Evolutionary conservation across 2,113 vertebrate genomes (phyloP).

Genomic region (Cheilinus undulatus): DNA sequence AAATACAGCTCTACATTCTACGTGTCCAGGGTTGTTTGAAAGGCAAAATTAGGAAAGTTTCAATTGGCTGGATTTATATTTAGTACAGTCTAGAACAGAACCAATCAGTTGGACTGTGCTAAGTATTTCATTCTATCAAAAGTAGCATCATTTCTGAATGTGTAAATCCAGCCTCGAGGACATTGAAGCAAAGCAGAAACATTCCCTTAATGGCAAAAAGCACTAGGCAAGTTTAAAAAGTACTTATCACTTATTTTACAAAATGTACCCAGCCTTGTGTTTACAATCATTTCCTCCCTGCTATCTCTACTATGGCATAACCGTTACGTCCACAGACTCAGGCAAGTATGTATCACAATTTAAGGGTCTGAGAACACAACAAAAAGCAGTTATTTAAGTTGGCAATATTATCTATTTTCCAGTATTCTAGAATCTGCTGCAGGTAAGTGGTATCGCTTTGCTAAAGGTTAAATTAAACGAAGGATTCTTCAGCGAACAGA

Average conservation of each 20-base stretch:
- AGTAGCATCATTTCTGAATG: neutral
- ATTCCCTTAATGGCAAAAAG: slow-evolving; percentile 32
- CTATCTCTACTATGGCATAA: too few species aligned
- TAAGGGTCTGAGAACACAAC: neutral
- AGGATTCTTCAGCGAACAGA: slow-evolving; percentile 86
- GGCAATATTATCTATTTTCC: too few species aligned
- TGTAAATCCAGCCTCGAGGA: slow-evolving; percentile 27
- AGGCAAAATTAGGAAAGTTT: too few species aligned
- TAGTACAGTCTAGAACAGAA: too few species aligned
- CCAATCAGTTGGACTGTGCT: too few species aligned
- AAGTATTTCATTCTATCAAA: too few species aligned
- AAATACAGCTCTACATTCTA: too few species aligned
- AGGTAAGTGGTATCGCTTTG: neutral
- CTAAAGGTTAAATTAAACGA: slow-evolving; percentile 45
- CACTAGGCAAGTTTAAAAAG: slow-evolving; percentile 4
- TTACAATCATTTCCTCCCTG: too few species aligned
- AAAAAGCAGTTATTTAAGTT: neutral
- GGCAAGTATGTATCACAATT: neutral
- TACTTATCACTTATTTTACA: neutral
- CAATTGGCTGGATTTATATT: slow-evolving; percentile 52
- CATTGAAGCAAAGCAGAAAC: neutral
- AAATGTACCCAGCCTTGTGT: neutral
- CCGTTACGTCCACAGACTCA: neutral
- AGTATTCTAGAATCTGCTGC: neutral
- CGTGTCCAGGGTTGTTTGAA: too few species aligned